Evolutionary conservation across 1,140 invertebrate genomes (phyloP).

Genomic region (Whitmania pigra): DNA sequence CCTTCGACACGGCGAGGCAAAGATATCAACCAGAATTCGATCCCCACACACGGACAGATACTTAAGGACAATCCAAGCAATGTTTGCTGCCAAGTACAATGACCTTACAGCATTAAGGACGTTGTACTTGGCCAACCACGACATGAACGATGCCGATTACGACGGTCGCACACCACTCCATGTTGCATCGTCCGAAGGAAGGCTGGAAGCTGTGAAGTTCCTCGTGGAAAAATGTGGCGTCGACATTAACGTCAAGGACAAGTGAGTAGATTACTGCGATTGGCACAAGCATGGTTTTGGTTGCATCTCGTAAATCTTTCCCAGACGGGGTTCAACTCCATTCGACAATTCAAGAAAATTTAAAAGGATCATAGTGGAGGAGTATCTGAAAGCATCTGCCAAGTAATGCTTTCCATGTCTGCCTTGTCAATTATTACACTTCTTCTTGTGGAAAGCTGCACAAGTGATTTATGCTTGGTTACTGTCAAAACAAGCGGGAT

Average conservation of each 20-base stretch:
- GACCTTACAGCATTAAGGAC: constrained; percentile 5
- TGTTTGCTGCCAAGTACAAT: neutral
- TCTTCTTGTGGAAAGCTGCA: no score
- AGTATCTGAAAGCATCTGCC: neutral
- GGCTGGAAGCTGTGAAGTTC: constrained; percentile 11
- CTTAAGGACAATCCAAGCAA: neutral
- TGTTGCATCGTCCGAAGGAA: constrained; percentile 16
- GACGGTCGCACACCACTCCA: constrained; percentile 16
- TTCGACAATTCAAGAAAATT: neutral
- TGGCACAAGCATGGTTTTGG: no score
- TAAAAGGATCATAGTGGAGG: neutral
- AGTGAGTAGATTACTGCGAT: neutral
- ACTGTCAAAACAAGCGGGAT: no score
- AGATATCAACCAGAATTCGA: no score
- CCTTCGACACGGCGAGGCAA: neutral
- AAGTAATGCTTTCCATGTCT: no score
- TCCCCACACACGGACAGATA: neutral
- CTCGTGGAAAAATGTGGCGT: constrained; percentile 16
- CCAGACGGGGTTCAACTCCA: neutral
- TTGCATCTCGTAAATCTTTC: no score
- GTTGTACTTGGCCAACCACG: neutral
- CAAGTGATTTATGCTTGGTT: no score
- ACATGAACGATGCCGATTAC: constrained; percentile 13
- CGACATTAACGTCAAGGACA: constrained; percentile 6
- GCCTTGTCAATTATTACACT: no score